Evolutionary conservation across 1,140 invertebrate genomes (phyloP).

Genomic region (Sogatella furcifera): DNA sequence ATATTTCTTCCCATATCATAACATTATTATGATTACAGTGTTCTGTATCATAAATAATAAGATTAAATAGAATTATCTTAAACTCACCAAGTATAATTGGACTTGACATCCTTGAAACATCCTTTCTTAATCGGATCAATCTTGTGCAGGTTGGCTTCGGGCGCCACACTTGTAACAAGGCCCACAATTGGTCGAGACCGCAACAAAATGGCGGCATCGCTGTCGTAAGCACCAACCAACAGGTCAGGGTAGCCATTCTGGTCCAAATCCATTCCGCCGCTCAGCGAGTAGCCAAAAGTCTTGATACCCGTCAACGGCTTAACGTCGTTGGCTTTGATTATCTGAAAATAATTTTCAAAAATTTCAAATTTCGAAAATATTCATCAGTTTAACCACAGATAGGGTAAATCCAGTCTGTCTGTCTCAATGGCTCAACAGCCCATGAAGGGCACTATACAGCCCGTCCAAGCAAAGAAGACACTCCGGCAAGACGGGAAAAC

Average conservation of each 20-base stretch:
- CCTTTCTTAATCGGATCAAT: slow-evolving; percentile 70
- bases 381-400: too few species aligned
- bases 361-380: neutral
- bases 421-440: too few species aligned
- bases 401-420: too few species aligned
- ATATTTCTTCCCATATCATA: too few species aligned
- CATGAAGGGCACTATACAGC: too few species aligned
- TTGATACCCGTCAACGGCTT: slow-evolving; percentile 35
- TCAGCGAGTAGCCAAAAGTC: slow-evolving; percentile 83
- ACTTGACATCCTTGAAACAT: slow-evolving; percentile 49
- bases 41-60: too few species aligned
- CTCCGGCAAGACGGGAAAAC: too few species aligned
- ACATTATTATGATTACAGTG: too few species aligned
- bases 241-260: slow-evolving; percentile 86
- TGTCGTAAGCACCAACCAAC: slow-evolving; percentile 77
- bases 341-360: slow-evolving; percentile 27
- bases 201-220: slow-evolving; percentile 59
- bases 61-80: too few species aligned
- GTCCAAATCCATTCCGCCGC: slow-evolving; percentile 83
- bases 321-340: too few species aligned
- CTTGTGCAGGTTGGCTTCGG: slow-evolving; percentile 50
- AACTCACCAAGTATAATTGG: slow-evolving; percentile 61
- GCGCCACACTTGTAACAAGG: slow-evolving; percentile 52
- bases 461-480: too few species aligned
- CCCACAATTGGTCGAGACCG: slow-evolving; percentile 77